Percentiles rank a stretch among this genome's conserved stretches.
Evolutionary conservation across 2,113 vertebrate species (phyloP).

Genomic region (Panthera uncia): DNA sequence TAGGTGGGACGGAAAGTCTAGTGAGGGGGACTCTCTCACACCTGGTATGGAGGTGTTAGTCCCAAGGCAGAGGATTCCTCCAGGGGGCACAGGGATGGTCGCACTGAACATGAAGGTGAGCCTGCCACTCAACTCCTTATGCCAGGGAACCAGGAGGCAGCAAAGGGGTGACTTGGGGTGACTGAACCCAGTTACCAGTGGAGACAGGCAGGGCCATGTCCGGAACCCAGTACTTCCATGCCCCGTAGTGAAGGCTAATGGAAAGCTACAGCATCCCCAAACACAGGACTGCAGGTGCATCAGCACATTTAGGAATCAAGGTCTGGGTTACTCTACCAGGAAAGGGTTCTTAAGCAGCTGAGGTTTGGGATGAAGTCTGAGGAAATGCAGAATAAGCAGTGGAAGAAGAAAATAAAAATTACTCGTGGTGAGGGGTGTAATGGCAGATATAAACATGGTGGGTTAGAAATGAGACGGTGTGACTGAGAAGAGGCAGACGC

Average conservation of each 20-base stretch:
- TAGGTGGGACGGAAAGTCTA: neutral
- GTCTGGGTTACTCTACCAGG: neutral
- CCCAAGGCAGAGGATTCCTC: neutral
- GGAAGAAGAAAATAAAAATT: too few relatives aligned
- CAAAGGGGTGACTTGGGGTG: neutral
- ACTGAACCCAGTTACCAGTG: accelerated
- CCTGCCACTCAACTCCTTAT: neutral
- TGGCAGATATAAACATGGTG: neutral
- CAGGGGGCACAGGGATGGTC: neutral
- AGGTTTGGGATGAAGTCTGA: neutral
- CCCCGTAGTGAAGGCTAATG: accelerated
- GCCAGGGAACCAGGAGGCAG: neutral
- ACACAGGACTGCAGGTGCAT: neutral
- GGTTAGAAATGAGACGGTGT: neutral
- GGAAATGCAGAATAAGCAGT: neutral
- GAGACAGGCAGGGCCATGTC: too few relatives aligned
- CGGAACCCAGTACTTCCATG: neutral
- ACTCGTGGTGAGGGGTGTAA: accelerated
- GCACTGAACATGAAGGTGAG: neutral
- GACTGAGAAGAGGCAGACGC: neutral
- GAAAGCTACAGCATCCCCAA: neutral
- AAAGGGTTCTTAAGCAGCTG: too few relatives aligned
- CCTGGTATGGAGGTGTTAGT: neutral
- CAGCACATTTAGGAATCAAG: neutral
- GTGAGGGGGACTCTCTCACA: neutral